phyloP scores from a whole-genome alignment of 2,797 vertebrate species.

The Falco rusticolus region DNA sequence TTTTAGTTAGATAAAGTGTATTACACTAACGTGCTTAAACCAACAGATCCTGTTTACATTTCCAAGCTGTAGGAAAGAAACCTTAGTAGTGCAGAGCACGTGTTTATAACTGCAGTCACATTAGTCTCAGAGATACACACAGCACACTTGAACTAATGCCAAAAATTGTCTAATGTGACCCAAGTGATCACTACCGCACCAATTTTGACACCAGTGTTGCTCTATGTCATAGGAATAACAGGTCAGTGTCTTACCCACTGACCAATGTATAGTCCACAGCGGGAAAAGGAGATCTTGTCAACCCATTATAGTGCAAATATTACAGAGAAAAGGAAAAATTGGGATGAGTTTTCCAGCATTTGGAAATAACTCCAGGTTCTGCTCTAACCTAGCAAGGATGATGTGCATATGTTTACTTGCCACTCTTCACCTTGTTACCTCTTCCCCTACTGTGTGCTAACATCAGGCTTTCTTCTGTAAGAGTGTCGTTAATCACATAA shows the following conservation, averaged over 20 bases:
- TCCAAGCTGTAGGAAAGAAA: background rate
- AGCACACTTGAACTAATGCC: background rate
- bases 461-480: background rate
- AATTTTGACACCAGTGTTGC: background rate
- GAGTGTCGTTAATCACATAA: background rate
- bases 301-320: background rate
- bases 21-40: background rate
- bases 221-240: background rate
- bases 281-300: background rate
- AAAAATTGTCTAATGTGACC: background rate
- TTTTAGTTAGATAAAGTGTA: background rate
- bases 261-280: background rate
- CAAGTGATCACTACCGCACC: fast-evolving
- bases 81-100: background rate
- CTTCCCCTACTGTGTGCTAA: background rate
- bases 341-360: background rate
- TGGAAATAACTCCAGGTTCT: background rate
- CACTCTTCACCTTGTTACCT: background rate
- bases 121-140: background rate
- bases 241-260: background rate
- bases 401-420: background rate
- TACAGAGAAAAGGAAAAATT: background rate
- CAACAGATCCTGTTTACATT: background rate
- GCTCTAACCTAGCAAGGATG: background rate
- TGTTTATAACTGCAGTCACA: background rate